Evolutionary conservation across 2,113 vertebrate genomes (phyloP).

Genomic region (Sander vitreus): DNA sequence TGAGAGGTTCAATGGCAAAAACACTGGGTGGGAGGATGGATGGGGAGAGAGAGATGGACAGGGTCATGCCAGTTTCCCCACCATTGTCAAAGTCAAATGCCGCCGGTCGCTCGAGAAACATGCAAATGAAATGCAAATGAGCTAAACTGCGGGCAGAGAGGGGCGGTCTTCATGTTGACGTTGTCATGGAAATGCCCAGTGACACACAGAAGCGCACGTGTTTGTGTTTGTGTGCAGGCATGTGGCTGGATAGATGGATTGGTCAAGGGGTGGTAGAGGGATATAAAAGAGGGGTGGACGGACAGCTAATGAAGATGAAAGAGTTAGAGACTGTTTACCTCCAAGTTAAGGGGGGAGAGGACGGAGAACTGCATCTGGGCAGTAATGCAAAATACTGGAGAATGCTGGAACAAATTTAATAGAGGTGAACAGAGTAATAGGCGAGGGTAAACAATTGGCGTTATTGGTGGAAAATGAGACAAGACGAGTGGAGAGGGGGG

Average conservation of each 20-base stretch:
- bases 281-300: slow-evolving; percentile 41
- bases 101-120: slow-evolving; percentile 79
- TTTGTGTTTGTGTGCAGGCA: slow-evolving; percentile 36
- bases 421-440: slow-evolving; percentile 61
- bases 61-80: background rate
- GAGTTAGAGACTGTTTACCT: slow-evolving; percentile 52
- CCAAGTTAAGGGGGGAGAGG: slow-evolving; percentile 29
- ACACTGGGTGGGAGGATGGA: too few relatives aligned
- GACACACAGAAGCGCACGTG: slow-evolving; percentile 14
- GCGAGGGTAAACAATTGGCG: slow-evolving; percentile 52
- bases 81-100: slow-evolving; percentile 83
- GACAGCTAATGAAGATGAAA: slow-evolving; percentile 72
- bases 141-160: slow-evolving; percentile 72
- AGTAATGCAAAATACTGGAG: slow-evolving; percentile 51
- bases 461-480: slow-evolving; percentile 58
- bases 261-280: slow-evolving; percentile 40
- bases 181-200: slow-evolving; percentile 82
- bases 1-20: too few relatives aligned
- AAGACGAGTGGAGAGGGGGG: slow-evolving; percentile 46
- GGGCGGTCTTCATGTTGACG: slow-evolving; percentile 74
- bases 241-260: slow-evolving; percentile 52
- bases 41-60: too few relatives aligned
- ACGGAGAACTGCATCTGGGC: slow-evolving; percentile 27
- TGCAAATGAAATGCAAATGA: slow-evolving; percentile 87
- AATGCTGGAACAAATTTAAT: slow-evolving; percentile 61